These are phyloP conservation scores for Chloropsis cyanopogon DNA, from an alignment of 2,113 vertebrate species.

Conservation along the genomic window DNA sequence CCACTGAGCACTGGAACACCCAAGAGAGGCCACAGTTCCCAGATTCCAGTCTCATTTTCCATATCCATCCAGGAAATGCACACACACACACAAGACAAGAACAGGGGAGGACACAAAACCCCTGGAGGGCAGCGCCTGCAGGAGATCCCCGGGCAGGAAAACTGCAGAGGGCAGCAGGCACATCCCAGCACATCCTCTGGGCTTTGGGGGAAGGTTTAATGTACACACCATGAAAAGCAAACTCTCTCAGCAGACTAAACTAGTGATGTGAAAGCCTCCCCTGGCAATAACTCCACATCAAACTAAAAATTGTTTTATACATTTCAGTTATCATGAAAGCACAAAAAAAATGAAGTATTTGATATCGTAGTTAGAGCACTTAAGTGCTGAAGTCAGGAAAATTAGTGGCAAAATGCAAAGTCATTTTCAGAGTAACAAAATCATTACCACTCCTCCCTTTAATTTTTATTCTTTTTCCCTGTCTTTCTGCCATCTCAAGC, in stretches of 20 bases:
- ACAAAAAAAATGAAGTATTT: background rate
- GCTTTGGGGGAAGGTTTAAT: background rate
- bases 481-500: background rate
- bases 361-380: background rate
- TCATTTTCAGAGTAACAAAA: background rate
- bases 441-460: background rate
- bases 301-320: background rate
- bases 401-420: background rate
- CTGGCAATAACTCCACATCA: background rate
- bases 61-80: background rate
- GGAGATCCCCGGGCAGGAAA: background rate
- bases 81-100: background rate
- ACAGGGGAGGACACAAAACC: background rate
- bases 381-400: background rate
- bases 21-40: background rate
- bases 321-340: background rate
- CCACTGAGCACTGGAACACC: background rate
- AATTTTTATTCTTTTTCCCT: background rate
- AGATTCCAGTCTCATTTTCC: background rate
- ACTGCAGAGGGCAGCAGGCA: background rate
- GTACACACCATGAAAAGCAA: background rate
- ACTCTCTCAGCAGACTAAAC: background rate
- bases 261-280: background rate
- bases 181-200: fast-evolving
- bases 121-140: background rate